phyloP scores from a whole-genome alignment of 2,113 vertebrate genomes.

The Perca fluviatilis region DNA sequence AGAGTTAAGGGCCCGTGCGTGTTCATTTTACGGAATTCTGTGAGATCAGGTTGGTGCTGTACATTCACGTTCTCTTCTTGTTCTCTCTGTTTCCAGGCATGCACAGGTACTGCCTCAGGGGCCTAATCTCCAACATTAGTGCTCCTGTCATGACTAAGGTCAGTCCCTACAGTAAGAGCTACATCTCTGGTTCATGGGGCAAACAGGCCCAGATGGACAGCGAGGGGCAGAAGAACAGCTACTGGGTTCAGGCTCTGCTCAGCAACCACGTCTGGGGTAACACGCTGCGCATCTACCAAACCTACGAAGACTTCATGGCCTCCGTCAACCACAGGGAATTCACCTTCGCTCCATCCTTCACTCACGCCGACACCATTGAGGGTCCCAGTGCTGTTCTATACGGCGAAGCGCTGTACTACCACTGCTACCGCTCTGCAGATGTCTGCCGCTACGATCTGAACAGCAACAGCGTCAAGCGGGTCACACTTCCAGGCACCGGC shows the following conservation, averaged over 20 bases:
- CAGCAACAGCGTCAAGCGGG: constrained; percentile 44
- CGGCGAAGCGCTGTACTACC: constrained; percentile 86
- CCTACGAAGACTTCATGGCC: constrained; percentile 86
- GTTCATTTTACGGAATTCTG: too few relatives aligned
- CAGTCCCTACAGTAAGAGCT: constrained; percentile 86
- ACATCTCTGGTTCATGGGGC: constrained; percentile 90
- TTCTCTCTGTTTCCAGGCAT: constrained; percentile 47
- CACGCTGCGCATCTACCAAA: constrained; percentile 81
- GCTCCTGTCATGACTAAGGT: constrained; percentile 85
- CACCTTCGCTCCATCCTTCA: constrained; percentile 34
- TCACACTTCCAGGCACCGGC: constrained; percentile 77
- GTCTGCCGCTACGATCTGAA: constrained; percentile 71
- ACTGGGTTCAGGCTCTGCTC: constrained; percentile 89
- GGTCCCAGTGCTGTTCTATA: constrained; percentile 86
- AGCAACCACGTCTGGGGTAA: constrained; percentile 71
- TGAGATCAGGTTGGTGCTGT: too few relatives aligned
- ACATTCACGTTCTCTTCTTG: not conserved
- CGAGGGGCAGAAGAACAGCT: constrained; percentile 64
- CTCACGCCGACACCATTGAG: constrained; percentile 71
- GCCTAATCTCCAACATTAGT: constrained; percentile 84
- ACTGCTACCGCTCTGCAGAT: constrained; percentile 74
- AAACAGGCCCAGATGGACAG: constrained; percentile 75
- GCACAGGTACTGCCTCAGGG: constrained; percentile 63
- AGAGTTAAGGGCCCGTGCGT: too few relatives aligned
- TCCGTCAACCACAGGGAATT: constrained; percentile 56